Conservation (phyloP, 2,113 vertebrate species). For the Megaptera novaeangliae region DNA sequence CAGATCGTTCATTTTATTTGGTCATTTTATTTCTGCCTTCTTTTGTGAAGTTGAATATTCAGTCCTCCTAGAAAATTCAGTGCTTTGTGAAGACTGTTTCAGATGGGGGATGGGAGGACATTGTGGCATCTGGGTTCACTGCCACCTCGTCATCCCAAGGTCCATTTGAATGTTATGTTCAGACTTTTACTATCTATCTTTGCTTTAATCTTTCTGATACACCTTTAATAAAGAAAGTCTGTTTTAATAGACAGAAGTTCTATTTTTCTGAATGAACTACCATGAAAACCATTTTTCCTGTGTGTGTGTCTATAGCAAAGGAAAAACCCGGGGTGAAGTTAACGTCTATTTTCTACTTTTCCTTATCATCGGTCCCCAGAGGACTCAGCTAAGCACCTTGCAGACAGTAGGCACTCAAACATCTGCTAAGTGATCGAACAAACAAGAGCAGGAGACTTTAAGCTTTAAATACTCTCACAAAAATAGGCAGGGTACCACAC, state of each 20-base stretch:
- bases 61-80: background rate
- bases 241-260: background rate
- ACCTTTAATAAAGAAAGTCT: background rate
- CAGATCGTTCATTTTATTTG: slow-evolving; percentile 1
- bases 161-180: background rate
- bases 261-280: background rate
- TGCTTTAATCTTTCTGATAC: background rate
- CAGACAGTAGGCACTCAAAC: background rate
- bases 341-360: background rate
- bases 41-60: background rate
- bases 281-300: background rate
- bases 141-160: background rate
- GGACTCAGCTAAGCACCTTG: background rate
- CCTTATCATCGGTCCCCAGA: background rate
- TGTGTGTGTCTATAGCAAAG: background rate
- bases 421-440: background rate
- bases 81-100: background rate
- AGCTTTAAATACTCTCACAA: background rate
- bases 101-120: background rate
- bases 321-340: background rate
- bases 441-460: background rate
- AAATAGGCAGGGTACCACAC: background rate
- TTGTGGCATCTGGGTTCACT: background rate
- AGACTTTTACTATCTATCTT: background rate
- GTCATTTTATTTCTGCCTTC: background rate